Evolutionary conservation across 2,797 vertebrate genomes (phyloP).

Genomic region (Tauraco hartlaubi): DNA sequence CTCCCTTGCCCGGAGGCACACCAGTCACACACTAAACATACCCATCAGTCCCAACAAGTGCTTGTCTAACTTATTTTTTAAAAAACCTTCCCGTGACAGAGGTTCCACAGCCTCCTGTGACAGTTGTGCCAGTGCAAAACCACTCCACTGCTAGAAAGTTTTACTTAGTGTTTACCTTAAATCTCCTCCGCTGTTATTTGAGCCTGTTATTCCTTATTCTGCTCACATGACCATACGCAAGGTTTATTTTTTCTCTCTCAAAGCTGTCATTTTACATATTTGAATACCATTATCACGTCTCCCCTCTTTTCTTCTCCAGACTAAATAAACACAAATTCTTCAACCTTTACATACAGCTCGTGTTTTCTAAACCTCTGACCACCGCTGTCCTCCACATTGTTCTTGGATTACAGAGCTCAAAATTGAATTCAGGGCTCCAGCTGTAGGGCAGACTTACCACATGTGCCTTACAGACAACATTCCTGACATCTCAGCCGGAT

Average conservation of each 20-base stretch:
- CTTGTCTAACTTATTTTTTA: background rate
- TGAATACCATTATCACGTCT: background rate
- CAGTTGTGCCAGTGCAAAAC: background rate
- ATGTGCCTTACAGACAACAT: background rate
- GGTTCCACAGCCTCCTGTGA: background rate
- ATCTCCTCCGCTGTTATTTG: background rate
- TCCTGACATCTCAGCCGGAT: background rate
- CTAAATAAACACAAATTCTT: background rate
- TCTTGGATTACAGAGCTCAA: background rate
- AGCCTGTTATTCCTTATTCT: background rate
- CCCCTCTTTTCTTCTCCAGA: background rate
- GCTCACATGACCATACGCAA: background rate
- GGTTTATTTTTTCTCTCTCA: background rate
- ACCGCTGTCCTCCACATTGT: background rate
- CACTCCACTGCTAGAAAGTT: background rate
- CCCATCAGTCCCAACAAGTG: background rate
- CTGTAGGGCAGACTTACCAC: background rate
- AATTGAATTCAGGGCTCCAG: background rate
- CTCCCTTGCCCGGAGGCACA: background rate
- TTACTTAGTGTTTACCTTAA: background rate
- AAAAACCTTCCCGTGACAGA: background rate
- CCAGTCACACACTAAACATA: background rate
- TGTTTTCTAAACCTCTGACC: background rate
- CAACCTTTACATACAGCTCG: background rate
- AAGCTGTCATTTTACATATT: background rate